These are phyloP conservation scores for Sebastes kiyomatsui DNA, from an alignment of 2,797 vertebrate genomes.

Conservation along the genomic window DNA sequence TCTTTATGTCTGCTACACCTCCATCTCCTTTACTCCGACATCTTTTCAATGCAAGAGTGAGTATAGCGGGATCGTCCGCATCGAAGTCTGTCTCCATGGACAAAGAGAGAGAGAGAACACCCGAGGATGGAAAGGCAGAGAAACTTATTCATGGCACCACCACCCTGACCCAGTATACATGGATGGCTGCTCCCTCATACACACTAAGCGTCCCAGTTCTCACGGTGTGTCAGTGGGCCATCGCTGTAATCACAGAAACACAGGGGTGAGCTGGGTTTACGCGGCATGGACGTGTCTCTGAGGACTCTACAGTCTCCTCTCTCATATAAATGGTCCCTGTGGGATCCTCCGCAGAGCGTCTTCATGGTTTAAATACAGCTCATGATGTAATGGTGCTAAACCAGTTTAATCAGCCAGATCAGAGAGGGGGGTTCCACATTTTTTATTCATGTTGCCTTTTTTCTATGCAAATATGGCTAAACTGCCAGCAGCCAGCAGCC, in stretches of 20 bases:
- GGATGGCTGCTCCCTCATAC: background rate
- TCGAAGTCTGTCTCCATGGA: too few species aligned
- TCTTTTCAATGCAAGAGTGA: background rate
- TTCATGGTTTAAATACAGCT: conserved; percentile 18
- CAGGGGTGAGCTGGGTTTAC: conserved; percentile 35
- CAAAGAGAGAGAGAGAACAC: too few species aligned
- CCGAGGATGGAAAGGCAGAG: background rate
- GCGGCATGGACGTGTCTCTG: conserved; percentile 6
- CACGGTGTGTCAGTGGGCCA: conserved; percentile 33
- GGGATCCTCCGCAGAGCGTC: conserved; percentile 14
- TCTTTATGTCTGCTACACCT: background rate
- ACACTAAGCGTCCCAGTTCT: conserved; percentile 24
- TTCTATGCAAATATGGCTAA: background rate
- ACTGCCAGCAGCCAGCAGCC: background rate
- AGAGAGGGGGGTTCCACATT: background rate
- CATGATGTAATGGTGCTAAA: conserved; percentile 4
- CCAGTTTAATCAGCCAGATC: conserved; percentile 18
- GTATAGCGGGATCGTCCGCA: background rate
- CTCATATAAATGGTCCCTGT: conserved; percentile 31
- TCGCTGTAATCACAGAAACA: conserved; percentile 43
- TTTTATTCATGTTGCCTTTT: background rate
- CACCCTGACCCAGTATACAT: background rate
- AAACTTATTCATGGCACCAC: background rate
- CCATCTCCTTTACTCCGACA: background rate
- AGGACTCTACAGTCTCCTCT: conserved; percentile 25